Base-by-base conservation (phyloP, 2,113 vertebrate species). In the Corythoichthys haematopterus region DNA sequence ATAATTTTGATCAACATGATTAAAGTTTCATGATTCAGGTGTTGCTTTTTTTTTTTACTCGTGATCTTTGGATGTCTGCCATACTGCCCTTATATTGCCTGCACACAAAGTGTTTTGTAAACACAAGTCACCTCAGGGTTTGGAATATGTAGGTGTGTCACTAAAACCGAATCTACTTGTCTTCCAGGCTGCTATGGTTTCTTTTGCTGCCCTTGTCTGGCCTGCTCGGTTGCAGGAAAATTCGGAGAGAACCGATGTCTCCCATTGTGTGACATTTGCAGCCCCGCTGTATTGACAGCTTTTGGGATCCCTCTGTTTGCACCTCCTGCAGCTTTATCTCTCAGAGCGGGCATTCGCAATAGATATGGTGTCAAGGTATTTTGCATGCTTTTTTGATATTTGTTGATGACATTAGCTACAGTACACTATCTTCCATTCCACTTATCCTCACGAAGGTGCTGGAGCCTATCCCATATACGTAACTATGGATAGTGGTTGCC, bases 121-220 rank as follows among this genome's bases (percentile, higher is more conserved):
- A 55, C 8, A 55, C 52, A 33, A 33, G 52, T 20, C 20, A 55
- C n/a, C 10, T 28, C n/a, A 55, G 3, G 50, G n/a, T 55, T 33
- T 11, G 3, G 2, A n/a, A 16, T 20, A n/a, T 20, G 20, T 2
- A 20, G 9, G 9, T 15, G 20, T 33, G 1, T 37, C 56, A 15
- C 37, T 11, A 7, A 37, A 16, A 58, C 37, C 12, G 2, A 35
- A 56, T 56, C 0, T 35, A 0, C 1, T 3, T 64, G 1, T 69
- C 13, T 65, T 69, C 28, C 62, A 88, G 84, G 87, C 2, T 88
- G 83, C 66, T 85, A 82, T 70, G 85, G 83, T 12, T 86, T 82
- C 74, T 87, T 65, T 61, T 88, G 84, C 71, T 84, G 78, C 46
- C 82, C 81, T 0, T 89, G 86, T 61, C 59, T 82, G 0, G 84